phyloP scores from a whole-genome alignment of 1,140 invertebrate genomes.

The Drosophila truncata region DNA sequence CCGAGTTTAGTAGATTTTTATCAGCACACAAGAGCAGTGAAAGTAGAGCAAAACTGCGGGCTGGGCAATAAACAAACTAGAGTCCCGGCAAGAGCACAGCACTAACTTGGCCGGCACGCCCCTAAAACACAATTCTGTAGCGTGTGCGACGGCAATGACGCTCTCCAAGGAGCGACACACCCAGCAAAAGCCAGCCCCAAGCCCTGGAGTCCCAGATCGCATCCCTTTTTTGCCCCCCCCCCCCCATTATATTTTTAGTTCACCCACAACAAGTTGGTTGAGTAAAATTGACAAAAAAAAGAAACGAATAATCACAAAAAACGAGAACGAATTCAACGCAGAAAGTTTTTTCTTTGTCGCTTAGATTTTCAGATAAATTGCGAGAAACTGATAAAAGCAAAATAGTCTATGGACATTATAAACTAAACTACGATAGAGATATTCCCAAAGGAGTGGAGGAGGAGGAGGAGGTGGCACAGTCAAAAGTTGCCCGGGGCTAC shows the following conservation, averaged over 20 bases:
- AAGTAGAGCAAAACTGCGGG: conserved; percentile 55
- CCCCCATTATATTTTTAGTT: conserved; percentile 3
- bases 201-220: neutral
- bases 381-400: conserved; percentile 29
- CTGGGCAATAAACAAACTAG: conserved; percentile 46
- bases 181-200: conserved; percentile 10
- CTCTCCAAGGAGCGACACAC: conserved; percentile 49
- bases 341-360: conserved; percentile 49
- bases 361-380: conserved; percentile 52
- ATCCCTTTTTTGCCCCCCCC: conserved; percentile 4
- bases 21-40: conserved; percentile 35
- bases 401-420: conserved; percentile 34
- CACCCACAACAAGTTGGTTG: conserved; percentile 43
- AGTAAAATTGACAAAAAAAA: conserved; percentile 14
- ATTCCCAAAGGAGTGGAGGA: neutral
- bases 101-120: conserved; percentile 57
- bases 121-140: conserved; percentile 33
- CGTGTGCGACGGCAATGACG: conserved; percentile 60
- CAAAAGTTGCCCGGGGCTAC: conserved; percentile 53
- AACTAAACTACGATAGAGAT: conserved; percentile 29
- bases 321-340: conserved; percentile 3
- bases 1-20: conserved; percentile 67
- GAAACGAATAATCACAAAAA: neutral
- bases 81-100: conserved; percentile 23
- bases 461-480: conserved; percentile 16